Evolutionary conservation across 2,797 vertebrate species (phyloP).

Genomic region (Dermochelys coriacea): DNA sequence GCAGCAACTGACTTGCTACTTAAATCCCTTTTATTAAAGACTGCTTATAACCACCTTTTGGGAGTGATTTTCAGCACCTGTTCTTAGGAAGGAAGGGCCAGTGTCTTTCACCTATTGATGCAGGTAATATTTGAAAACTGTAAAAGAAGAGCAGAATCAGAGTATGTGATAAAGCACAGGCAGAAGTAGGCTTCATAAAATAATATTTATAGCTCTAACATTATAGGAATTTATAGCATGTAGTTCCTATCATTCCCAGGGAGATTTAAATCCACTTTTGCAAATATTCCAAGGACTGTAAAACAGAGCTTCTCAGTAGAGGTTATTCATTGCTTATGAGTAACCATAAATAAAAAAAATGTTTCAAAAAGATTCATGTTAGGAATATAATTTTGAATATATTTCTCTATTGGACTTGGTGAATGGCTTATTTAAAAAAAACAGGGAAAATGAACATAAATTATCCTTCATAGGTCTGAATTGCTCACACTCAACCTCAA

Average conservation of each 20-base stretch:
- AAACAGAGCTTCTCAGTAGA: slow-evolving; percentile 1
- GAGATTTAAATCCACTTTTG: slow-evolving; percentile 50
- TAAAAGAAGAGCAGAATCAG: slow-evolving; percentile 44
- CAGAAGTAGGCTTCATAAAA: slow-evolving; percentile 50
- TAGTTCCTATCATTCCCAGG: slow-evolving; percentile 37
- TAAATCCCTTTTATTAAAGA: neutral
- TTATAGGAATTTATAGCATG: slow-evolving; percentile 28
- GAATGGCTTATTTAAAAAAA: slow-evolving; percentile 27
- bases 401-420: neutral
- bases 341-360: neutral
- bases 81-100: slow-evolving; percentile 32
- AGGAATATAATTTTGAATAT: slow-evolving; percentile 5
- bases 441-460: neutral
- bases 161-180: slow-evolving; percentile 39
- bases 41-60: slow-evolving; percentile 2
- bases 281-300: slow-evolving; percentile 43
- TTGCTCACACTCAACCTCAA: neutral
- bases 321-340: neutral
- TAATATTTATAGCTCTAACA: slow-evolving; percentile 37
- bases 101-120: slow-evolving; percentile 35
- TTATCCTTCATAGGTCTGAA: neutral
- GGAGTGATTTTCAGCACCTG: slow-evolving; percentile 25
- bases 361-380: slow-evolving; percentile 10
- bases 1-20: neutral
- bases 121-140: slow-evolving; percentile 49